Evolutionary conservation across 2,113 vertebrate genomes (phyloP), one percentile per base, ranked within the genome.

Genomic region (Arvicanthis niloticus): DNA sequence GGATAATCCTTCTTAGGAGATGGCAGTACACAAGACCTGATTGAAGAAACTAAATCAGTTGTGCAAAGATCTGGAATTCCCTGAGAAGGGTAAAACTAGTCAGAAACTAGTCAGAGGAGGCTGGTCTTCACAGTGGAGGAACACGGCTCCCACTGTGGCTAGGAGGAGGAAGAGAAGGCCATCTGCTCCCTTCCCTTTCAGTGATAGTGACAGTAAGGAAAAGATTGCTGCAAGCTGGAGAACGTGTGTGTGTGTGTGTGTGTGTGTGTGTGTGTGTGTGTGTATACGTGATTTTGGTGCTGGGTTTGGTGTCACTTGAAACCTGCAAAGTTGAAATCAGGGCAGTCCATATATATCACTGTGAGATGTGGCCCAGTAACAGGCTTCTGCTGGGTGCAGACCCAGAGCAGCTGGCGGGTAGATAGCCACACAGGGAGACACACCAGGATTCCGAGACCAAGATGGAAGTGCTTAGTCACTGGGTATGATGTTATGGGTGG

Each of bases 1-100:
- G 16, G 37, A 62, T n/a, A 87, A n/a, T 11, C 22, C 84, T 65
- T 89, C 88, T 51, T 16, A 90, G 26, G n/a, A 97, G 78, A 87
- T 76, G 62, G 58, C n/a, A 88, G 26, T 65, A 56, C 31, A 42
- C 37, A 13, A 91, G 34, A 48, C 21, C 37, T 85, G 40, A 78
- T 16, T 51, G 53, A 72, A 53, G 75, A 94, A 73, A 85, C 45
- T 40, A 24, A 78, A n/a, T 58, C 22, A 58, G 62, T 77, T 29
- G 42, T 58, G n/a, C 70, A 77, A 48, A 85, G 40, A 91, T n/a
- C 45, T 75, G 40, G 22, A 9, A 53, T 51, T 77, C 48, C 78
- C 6, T 29, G 9, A 91, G 58, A 58, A 65, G 29, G 75, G n/a
- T 78, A 53, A 82, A 92, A 91, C 10, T 78, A 93, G 58, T 70